A percentile compares a stretch with the other conserved stretches of the same genome.
These are phyloP conservation scores for Ophioninae sp. DNA, from an alignment of 2,888 invertebrate species.

Conservation along the genomic window DNA sequence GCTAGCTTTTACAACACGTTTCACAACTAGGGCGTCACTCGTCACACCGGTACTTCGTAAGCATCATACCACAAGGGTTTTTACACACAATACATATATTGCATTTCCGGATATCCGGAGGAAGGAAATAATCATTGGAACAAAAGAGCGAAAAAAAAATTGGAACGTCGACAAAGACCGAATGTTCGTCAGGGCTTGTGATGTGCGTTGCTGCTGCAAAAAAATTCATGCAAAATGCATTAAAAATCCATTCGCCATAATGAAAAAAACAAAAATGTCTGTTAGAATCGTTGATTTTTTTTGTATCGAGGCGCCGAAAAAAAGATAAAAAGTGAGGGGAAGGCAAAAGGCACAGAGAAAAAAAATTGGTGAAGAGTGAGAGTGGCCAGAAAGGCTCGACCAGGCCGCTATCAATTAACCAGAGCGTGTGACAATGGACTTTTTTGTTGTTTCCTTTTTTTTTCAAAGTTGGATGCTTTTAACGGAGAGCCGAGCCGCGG, in stretches of 20 bases:
- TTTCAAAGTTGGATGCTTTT: not conserved
- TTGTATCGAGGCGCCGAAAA: conserved; percentile 13
- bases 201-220: conserved; percentile 14
- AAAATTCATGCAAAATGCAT: conserved; percentile 56
- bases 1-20: too few relatives aligned
- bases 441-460: conserved; percentile 15
- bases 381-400: not conserved
- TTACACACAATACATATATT: not conserved
- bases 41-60: not conserved
- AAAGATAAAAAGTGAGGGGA: not conserved
- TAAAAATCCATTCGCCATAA: conserved; percentile 46
- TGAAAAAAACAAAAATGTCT: conserved; percentile 57
- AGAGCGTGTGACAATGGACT: conserved; percentile 31
- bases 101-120: not conserved
- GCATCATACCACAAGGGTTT: not conserved
- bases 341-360: not conserved
- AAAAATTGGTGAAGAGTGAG: conserved; percentile 10
- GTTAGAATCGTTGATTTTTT: conserved; percentile 29
- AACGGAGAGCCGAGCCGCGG: not conserved
- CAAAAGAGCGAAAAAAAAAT: not conserved
- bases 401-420: conserved; percentile 53
- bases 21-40: too few relatives aligned
- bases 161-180: conserved; percentile 19
- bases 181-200: conserved; percentile 22
- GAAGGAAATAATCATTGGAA: not conserved